phyloP scores from a whole-genome alignment of 2,888 invertebrate genomes.

The Caenorhabditis auriculariae region DNA sequence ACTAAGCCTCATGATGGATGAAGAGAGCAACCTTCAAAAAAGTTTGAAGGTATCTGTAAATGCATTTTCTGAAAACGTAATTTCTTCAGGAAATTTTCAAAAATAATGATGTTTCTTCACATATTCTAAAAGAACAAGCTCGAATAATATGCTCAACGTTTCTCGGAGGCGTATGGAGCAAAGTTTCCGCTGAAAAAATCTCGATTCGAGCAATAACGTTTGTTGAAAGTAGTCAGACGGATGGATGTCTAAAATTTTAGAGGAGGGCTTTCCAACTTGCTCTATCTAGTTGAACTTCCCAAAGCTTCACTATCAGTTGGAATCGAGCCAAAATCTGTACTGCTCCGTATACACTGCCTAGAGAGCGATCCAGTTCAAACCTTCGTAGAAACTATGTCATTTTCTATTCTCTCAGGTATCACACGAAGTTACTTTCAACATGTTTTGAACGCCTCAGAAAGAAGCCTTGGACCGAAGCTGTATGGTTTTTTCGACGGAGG shows the following conservation, averaged over 20 bases:
- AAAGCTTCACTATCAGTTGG: slow-evolving; percentile 74
- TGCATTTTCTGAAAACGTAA: too few species aligned
- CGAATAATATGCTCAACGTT: slow-evolving; percentile 3
- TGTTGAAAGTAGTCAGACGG: background rate
- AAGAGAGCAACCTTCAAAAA: too few species aligned
- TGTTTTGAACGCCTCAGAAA: too few species aligned
- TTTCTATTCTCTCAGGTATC: slow-evolving; percentile 86
- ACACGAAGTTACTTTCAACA: too few species aligned
- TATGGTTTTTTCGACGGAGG: slow-evolving; percentile 93
- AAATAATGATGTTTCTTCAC: slow-evolving; percentile 1
- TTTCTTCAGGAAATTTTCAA: slow-evolving; percentile 8
- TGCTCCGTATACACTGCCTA: slow-evolving; percentile 18
- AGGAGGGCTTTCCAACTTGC: slow-evolving; percentile 20
- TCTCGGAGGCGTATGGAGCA: slow-evolving; percentile 6
- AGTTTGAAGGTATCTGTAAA: too few species aligned
- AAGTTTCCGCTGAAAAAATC: slow-evolving; percentile 2
- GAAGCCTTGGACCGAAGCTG: slow-evolving; percentile 85
- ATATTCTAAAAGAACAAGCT: slow-evolving; percentile 1
- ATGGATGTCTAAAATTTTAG: slow-evolving; percentile 1
- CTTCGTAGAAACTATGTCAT: slow-evolving; percentile 90
- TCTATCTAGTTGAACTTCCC: slow-evolving; percentile 7
- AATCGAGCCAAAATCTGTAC: too few species aligned
- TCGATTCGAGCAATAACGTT: slow-evolving; percentile 9
- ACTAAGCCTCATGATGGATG: too few species aligned
- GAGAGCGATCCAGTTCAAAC: slow-evolving; percentile 72